phyloP scores from a whole-genome alignment of 2,888 invertebrate genomes.

The Lysandra coridon region DNA sequence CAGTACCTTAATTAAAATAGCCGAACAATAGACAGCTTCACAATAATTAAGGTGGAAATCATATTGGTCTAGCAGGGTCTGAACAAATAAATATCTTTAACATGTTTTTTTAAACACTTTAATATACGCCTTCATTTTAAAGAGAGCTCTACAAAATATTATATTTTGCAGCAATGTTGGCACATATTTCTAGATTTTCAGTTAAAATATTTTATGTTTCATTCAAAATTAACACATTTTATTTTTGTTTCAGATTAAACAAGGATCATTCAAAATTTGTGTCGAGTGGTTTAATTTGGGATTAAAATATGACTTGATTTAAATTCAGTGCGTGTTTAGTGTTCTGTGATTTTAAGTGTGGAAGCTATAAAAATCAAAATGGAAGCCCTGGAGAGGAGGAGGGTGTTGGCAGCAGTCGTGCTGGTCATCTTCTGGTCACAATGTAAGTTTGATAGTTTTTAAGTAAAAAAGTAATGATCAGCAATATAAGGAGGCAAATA shows the following conservation, averaged over 20 bases:
- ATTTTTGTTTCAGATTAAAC: conserved; percentile 42
- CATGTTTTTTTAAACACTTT: too few relatives aligned
- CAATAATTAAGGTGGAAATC: too few relatives aligned
- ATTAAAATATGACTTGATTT: conserved; percentile 41
- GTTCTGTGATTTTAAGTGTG: conserved; percentile 32
- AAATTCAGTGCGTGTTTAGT: conserved; percentile 34
- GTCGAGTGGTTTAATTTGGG: conserved; percentile 13
- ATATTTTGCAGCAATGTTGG: neutral
- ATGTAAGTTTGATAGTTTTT: conserved; percentile 57
- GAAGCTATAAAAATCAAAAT: conserved; percentile 51
- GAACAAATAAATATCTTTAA: too few relatives aligned
- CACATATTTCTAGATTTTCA: too few relatives aligned
- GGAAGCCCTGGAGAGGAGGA: conserved; percentile 72
- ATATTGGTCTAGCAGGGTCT: too few relatives aligned
- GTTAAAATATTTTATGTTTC: neutral
- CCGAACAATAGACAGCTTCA: too few relatives aligned
- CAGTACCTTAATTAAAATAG: neutral
- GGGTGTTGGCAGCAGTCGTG: conserved; percentile 54
- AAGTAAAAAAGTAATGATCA: neutral
- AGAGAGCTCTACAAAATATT: neutral
- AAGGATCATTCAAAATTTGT: conserved; percentile 21
- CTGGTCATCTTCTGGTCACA: conserved; percentile 64
- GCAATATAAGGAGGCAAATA: too few relatives aligned
- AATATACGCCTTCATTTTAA: neutral
- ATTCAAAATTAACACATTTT: conserved; percentile 15